Conservation (phyloP, 2,888 invertebrate genomes). For the Altica lythri region DNA sequence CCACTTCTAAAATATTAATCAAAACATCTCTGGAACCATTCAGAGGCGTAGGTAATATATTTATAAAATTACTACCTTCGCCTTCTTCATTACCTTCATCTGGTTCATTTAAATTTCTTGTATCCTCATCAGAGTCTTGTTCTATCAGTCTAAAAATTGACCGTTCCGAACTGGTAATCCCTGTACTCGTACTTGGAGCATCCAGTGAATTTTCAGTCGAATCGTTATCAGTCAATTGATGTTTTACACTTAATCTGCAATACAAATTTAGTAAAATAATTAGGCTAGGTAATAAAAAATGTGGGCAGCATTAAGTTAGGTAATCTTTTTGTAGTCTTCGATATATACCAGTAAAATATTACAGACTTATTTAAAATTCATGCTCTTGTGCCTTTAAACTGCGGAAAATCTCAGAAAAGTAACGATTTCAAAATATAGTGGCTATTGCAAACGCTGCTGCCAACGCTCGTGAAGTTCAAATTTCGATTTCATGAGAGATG, state of each 20-base stretch:
- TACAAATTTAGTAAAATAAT: too few relatives aligned
- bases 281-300: too few relatives aligned
- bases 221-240: slow-evolving; percentile 48
- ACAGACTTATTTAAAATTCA: too few relatives aligned
- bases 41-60: slow-evolving; percentile 64
- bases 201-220: slow-evolving; percentile 57
- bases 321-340: too few relatives aligned
- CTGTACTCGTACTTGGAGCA: slow-evolving; percentile 71
- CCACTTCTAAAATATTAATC: slow-evolving; percentile 51
- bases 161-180: slow-evolving; percentile 54
- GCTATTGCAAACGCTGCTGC: too few relatives aligned
- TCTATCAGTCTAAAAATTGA: slow-evolving; percentile 57
- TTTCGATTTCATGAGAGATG: too few relatives aligned
- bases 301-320: too few relatives aligned
- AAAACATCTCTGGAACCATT: slow-evolving; percentile 60
- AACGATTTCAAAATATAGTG: too few relatives aligned
- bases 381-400: too few relatives aligned
- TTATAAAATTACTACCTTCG: slow-evolving; percentile 58
- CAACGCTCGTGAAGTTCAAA: too few relatives aligned
- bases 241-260: slow-evolving; percentile 44
- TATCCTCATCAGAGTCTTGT: slow-evolving; percentile 67
- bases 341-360: too few relatives aligned
- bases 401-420: too few relatives aligned
- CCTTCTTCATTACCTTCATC: slow-evolving; percentile 25
- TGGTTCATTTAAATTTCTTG: slow-evolving; percentile 34